A percentile compares a stretch with the other conserved stretches of the same genome.
Conservation (phyloP, 2,113 vertebrate genomes). For the Globicephala melas region DNA sequence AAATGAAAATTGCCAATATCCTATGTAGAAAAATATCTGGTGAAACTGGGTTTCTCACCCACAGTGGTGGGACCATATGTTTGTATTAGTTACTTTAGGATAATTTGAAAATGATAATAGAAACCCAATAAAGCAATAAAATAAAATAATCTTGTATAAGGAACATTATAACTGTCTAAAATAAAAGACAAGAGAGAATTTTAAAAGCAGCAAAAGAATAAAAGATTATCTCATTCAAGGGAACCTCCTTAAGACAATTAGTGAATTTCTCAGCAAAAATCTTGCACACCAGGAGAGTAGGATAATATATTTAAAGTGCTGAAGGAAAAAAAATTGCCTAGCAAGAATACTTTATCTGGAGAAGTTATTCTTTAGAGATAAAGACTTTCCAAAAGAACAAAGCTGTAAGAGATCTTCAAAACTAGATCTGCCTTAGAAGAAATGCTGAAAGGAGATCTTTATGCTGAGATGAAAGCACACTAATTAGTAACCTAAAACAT, state of each 20-base stretch:
- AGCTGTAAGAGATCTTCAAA: neutral
- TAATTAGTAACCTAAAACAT: neutral
- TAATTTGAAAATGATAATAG: constrained; percentile 22
- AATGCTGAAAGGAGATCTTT: neutral
- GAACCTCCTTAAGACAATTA: neutral
- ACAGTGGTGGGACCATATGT: neutral
- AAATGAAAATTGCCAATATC: neutral
- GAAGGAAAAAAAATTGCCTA: neutral
- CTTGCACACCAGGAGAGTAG: neutral
- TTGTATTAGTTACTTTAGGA: neutral
- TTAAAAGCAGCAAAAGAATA: neutral
- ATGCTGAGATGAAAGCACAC: neutral
- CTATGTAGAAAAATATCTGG: neutral
- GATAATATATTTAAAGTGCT: neutral
- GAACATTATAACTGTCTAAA: neutral
- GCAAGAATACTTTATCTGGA: neutral
- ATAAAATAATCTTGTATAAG: neutral
- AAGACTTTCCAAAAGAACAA: neutral
- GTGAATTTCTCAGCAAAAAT: neutral
- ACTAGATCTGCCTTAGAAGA: neutral
- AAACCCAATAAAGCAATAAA: constrained; percentile 15
- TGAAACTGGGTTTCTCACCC: neutral
- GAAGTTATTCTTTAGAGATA: neutral
- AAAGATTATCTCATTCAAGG: neutral
- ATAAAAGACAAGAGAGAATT: neutral